A percentile compares a stretch with the other conserved stretches of the same genome.
These are phyloP conservation scores for Sisor rabdophorus DNA, from an alignment of 2,113 vertebrate genomes.

Conservation along the genomic window DNA sequence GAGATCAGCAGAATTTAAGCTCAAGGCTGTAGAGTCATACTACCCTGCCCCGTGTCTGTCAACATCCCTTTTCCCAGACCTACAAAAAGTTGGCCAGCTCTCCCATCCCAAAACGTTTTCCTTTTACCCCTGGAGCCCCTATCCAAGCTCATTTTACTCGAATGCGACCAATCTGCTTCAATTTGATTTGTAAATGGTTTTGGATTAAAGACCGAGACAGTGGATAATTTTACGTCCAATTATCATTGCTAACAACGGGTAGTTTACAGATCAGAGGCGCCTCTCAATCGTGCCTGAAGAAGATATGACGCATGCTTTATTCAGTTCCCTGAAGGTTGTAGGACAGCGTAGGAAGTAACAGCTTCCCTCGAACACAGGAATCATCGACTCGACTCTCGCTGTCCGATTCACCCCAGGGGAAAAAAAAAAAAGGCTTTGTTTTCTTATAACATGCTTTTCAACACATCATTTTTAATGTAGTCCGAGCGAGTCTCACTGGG, in stretches of 20 bases:
- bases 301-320: conserved; percentile 48
- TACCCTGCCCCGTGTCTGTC: conserved; percentile 62
- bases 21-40: conserved; percentile 26
- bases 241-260: neutral
- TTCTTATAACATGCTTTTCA: conserved; percentile 50
- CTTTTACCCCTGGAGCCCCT: conserved; percentile 13
- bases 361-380: conserved; percentile 44
- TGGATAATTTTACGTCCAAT: neutral
- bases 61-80: conserved; percentile 47
- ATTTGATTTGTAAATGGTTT: conserved; percentile 13
- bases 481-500: conserved; percentile 34
- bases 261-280: neutral
- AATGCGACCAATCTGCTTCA: conserved; percentile 18
- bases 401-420: conserved; percentile 50
- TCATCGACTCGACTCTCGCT: conserved; percentile 55
- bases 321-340: conserved; percentile 50
- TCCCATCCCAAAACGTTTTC: conserved; percentile 41
- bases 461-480: conserved; percentile 35
- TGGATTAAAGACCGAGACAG: neutral
- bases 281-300: neutral
- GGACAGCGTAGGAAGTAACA: conserved; percentile 40
- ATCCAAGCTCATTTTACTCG: conserved; percentile 12
- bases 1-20: conserved; percentile 37
- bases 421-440: conserved; percentile 32
- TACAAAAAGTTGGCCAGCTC: conserved; percentile 46